Evolutionary conservation across 53 echinoderm and acorn worm species (phyloP).

Genomic region (Hippasteria phrygiana): DNA sequence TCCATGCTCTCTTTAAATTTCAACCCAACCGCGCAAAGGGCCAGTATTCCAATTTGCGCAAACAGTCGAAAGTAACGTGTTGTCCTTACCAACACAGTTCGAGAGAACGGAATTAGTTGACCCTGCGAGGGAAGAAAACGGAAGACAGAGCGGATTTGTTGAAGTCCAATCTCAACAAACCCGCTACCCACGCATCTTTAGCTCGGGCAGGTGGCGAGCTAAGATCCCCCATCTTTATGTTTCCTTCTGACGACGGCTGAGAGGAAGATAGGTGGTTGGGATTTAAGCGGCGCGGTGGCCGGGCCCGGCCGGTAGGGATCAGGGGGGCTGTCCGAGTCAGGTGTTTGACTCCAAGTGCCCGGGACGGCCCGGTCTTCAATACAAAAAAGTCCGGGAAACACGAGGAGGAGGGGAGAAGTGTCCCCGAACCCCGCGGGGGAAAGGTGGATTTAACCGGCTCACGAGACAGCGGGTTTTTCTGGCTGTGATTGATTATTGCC

Average conservation of each 20-base stretch:
- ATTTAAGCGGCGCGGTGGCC: constrained; percentile 3
- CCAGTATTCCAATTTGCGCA: no score
- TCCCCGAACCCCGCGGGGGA: not conserved
- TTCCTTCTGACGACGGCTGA: constrained; percentile 48
- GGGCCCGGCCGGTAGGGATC: constrained; percentile 19
- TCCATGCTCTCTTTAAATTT: no score
- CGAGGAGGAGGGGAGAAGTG: not conserved
- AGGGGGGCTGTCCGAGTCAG: constrained; percentile 8
- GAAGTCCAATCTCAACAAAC: not conserved
- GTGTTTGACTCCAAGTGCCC: constrained; percentile 36
- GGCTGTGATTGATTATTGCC: constrained; percentile 32
- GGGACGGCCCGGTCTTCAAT: not conserved
- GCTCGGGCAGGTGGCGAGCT: constrained; percentile 33
- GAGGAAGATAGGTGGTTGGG: not conserved
- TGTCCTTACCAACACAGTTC: no score
- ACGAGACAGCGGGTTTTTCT: constrained; percentile 18
- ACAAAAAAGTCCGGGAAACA: not conserved
- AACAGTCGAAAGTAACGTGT: no score
- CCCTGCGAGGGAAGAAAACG: not conserved
- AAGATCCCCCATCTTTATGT: constrained; percentile 34
- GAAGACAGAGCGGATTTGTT: not conserved
- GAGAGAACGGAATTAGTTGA: no score
- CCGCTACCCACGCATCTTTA: not conserved
- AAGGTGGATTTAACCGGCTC: constrained; percentile 21
- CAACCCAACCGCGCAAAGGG: no score